Base-by-base conservation (phyloP, 2,113 vertebrate genomes). In the Catharus minimus region DNA sequence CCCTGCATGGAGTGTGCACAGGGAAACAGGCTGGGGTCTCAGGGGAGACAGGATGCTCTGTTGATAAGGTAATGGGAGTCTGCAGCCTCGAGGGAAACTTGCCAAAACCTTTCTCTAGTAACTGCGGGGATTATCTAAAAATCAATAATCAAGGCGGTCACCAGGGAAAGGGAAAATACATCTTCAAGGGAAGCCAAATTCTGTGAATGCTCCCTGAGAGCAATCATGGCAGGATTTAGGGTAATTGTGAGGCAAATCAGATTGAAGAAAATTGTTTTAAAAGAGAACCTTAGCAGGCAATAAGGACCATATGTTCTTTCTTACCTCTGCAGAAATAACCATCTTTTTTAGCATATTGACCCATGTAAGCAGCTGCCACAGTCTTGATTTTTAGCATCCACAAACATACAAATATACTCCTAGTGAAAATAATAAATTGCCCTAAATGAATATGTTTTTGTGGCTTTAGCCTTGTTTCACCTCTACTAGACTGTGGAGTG, bases 221-320 rank as follows among this genome's bases (percentile, higher is more conserved):
- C 82, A 94, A 53, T 88, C 88, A 33, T 41, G 72, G 67, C 66
- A 88, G 88, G 82, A 64, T 95, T 94, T 95, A 88, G 47, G 72
- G 72, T 83, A 92, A 88, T 91, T 92, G 90, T 60, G 68, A 95
- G 80, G 82, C 68, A 95, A 95, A 94, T 89, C 88, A 88, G n/a
- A 82, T 41, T 41, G 79, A 81, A 56, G 92, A 77, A 92, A 96
- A 88, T 67, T 62, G 90, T 88, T 93, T 74, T 74, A 73, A 87
- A 91, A 91, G 56, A 24, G 22, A 85, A 75, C n/a, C 44, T 91
- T 76, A 67, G 60, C 79, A 88, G 47, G 47, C 68, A 86, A 27
- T 69, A 41, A 75, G 72, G n/a, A 39, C 84, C 75, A 44, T 73
- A 74, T 92, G 75, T 64, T 91, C 62, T 55, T 92, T 81, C 69